Conservation (phyloP, 2,113 vertebrate genomes). For the Eublepharis macularius region DNA sequence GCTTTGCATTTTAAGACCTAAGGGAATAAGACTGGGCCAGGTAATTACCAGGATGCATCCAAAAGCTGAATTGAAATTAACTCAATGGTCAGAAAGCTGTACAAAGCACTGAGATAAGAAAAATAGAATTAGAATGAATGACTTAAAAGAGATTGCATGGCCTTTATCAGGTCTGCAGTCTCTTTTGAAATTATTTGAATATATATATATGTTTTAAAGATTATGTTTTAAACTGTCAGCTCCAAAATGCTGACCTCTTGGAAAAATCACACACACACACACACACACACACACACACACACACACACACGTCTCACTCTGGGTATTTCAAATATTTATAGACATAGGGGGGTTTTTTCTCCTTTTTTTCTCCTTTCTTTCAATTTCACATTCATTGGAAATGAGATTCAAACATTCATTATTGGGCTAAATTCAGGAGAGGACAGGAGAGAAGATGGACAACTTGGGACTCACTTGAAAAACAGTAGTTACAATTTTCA, state of each 20-base stretch:
- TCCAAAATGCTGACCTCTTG: conserved; percentile 44
- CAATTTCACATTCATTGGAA: conserved; percentile 63
- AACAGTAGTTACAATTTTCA: conserved; percentile 35
- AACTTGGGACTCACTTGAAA: conserved; percentile 16
- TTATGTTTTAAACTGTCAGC: conserved; percentile 37
- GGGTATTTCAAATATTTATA: conserved; percentile 62
- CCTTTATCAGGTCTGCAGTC: conserved; percentile 53
- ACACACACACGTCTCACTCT: conserved; percentile 31
- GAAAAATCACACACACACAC: conserved; percentile 51
- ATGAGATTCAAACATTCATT: conserved; percentile 52
- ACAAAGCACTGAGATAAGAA: conserved; percentile 61
- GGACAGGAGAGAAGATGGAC: background rate
- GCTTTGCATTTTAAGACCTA: conserved; percentile 66
- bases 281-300: conserved; percentile 38
- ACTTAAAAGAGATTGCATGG: conserved; percentile 43
- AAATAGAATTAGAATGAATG: conserved; percentile 42
- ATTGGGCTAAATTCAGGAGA: conserved; percentile 30
- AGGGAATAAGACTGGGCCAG: conserved; percentile 59
- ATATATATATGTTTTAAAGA: conserved; percentile 36
- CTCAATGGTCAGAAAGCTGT: conserved; percentile 48
- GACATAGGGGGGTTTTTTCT: background rate
- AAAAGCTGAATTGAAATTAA: conserved; percentile 54
- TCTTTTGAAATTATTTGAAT: conserved; percentile 59
- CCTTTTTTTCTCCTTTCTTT: conserved; percentile 62
- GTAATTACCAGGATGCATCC: conserved; percentile 66